phyloP scores from a whole-genome alignment of 92 coral and sea anemone genomes.

The Palythoa heliodiscus region DNA sequence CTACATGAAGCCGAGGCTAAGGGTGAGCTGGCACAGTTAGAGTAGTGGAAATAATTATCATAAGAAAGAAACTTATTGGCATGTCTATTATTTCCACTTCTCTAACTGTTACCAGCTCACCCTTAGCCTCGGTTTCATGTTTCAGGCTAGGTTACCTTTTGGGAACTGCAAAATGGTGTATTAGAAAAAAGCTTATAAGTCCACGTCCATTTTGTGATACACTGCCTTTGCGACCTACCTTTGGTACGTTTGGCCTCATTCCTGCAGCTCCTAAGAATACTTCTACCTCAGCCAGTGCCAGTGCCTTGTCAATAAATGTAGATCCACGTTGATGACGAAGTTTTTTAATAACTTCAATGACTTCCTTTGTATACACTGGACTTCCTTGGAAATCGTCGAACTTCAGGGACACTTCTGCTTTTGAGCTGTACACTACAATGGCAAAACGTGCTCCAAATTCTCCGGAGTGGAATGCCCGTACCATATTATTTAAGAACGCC shows the following conservation, averaged over 20 bases:
- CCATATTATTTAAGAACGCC: background rate
- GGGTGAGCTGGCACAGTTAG: no score
- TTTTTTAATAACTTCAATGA: background rate
- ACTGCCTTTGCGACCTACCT: background rate
- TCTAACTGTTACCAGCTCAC: no score
- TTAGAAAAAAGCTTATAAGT: background rate
- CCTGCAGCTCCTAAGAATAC: constrained; percentile 11
- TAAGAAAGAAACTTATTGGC: no score
- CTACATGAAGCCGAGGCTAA: no score
- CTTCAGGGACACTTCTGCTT: background rate
- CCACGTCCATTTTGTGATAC: background rate
- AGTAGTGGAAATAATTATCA: no score
- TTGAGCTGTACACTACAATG: background rate
- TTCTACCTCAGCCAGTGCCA: background rate
- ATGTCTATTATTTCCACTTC: no score
- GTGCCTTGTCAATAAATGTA: constrained; percentile 22
- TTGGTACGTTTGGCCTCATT: constrained; percentile 15
- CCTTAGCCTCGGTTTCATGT: no score
- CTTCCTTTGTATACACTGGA: background rate
- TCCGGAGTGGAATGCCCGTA: background rate
- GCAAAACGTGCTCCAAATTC: constrained; percentile 8
- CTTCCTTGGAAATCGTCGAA: background rate
- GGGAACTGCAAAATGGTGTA: no score
- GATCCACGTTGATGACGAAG: constrained; percentile 4
- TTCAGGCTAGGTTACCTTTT: no score